Percentiles rank a stretch among this genome's conserved stretches.
These are phyloP conservation scores for Pogoniulus pusillus DNA, from an alignment of 2,797 vertebrate species.

Conservation along the genomic window DNA sequence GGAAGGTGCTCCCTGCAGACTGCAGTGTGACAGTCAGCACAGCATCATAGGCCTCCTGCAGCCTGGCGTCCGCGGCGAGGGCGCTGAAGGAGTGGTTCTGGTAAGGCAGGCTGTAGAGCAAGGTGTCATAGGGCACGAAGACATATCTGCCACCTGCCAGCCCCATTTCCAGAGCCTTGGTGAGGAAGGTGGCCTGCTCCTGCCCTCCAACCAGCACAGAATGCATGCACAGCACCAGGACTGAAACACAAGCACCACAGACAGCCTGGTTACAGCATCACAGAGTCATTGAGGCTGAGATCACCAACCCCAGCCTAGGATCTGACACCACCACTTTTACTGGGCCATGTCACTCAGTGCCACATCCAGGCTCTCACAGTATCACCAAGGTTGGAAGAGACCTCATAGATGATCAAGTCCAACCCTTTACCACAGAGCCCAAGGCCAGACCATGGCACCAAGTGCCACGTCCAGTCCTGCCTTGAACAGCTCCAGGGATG, in stretches of 20 bases:
- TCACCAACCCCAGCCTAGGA: too few relatives aligned
- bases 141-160: conserved; percentile 87
- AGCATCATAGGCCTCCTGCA: conserved; percentile 87
- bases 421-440: too few relatives aligned
- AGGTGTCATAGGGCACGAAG: conserved; percentile 89
- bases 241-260: conserved; percentile 72
- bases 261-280: too few relatives aligned
- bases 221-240: conserved; percentile 95
- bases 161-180: conserved; percentile 87
- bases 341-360: too few relatives aligned
- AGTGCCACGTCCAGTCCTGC: too few relatives aligned
- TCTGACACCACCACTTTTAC: too few relatives aligned
- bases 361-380: too few relatives aligned
- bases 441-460: too few relatives aligned
- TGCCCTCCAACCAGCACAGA: conserved; percentile 87
- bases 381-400: too few relatives aligned
- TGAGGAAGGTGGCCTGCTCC: conserved; percentile 84
- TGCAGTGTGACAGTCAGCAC: conserved; percentile 90
- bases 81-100: conserved; percentile 79
- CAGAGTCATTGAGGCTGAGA: too few relatives aligned
- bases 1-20: conserved; percentile 87
- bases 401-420: too few relatives aligned
- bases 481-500: too few relatives aligned
- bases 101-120: conserved; percentile 91
- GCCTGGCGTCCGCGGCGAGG: conserved; percentile 80